These are phyloP conservation scores for Drosophila infuscata DNA, from an alignment of 2,888 invertebrate species.

Conservation along the genomic window DNA sequence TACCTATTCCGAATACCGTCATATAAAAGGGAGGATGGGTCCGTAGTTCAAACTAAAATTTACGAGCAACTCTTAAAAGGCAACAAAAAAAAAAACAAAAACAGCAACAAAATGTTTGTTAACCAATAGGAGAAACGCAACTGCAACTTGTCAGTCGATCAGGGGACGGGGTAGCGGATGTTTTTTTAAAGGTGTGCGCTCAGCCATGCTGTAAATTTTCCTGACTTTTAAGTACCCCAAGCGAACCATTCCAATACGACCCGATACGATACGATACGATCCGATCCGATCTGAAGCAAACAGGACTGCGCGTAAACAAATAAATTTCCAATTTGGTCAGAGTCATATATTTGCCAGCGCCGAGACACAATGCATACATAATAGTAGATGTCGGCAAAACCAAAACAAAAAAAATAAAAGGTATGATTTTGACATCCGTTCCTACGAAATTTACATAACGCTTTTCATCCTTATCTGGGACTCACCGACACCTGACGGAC, in stretches of 20 bases:
- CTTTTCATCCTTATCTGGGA: conserved; percentile 73
- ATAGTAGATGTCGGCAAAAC: conserved; percentile 17
- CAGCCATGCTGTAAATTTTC: conserved; percentile 79
- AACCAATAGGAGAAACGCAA: conserved; percentile 61
- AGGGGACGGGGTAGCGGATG: conserved; percentile 22
- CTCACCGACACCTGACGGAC: conserved; percentile 67
- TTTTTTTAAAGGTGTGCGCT: conserved; percentile 38
- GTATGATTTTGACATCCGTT: conserved; percentile 74
- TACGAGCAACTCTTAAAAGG: conserved; percentile 79
- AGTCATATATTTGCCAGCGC: conserved; percentile 74
- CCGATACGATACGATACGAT: conserved; percentile 16
- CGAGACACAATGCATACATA: conserved; percentile 33
- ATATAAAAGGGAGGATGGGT: conserved; percentile 57
- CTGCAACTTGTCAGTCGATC: conserved; percentile 62
- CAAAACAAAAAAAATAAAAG: conserved; percentile 29
- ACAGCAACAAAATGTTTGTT: conserved; percentile 39
- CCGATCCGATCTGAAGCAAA: conserved; percentile 12
- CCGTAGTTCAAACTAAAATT: conserved; percentile 80
- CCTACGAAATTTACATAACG: conserved; percentile 78
- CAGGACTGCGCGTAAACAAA: conserved; percentile 75
- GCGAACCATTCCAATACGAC: conserved; percentile 13
- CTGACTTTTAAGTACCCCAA: conserved; percentile 75
- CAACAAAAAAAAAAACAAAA: conserved; percentile 53
- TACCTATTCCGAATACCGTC: conserved; percentile 39
- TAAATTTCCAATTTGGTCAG: conserved; percentile 79